Percentiles rank a stretch among this genome's conserved stretches.
Evolutionary conservation across 2,113 vertebrate genomes (phyloP).

Genomic region (Cyprinodon variegatus): DNA sequence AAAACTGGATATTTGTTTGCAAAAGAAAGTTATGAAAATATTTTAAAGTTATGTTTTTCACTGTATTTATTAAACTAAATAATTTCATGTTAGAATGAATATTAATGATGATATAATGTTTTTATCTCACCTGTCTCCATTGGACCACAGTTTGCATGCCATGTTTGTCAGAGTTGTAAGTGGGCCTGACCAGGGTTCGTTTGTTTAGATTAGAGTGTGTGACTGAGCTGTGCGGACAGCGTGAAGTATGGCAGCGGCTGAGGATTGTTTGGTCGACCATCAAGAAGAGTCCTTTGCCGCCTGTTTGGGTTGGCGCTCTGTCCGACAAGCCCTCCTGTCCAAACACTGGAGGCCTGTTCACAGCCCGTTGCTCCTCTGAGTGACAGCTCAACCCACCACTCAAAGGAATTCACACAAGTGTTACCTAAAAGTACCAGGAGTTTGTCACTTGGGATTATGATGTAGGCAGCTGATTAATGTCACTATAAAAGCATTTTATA

Average conservation of each 20-base stretch:
- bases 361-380: conserved; percentile 82
- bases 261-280: conserved; percentile 75
- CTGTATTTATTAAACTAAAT: background rate
- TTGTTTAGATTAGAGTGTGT: conserved; percentile 72
- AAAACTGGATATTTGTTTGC: background rate
- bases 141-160: conserved; percentile 4
- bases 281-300: conserved; percentile 58
- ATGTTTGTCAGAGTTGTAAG: conserved; percentile 56
- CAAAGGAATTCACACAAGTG: conserved; percentile 34
- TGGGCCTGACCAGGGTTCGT: conserved; percentile 63
- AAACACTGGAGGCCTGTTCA: conserved; percentile 82
- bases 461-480: conserved; percentile 52
- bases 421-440: conserved; percentile 39
- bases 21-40: background rate
- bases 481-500: conserved; percentile 41
- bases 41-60: background rate
- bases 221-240: conserved; percentile 82
- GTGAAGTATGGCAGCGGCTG: conserved; percentile 78
- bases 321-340: conserved; percentile 64
- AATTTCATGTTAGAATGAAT: conserved; percentile 3
- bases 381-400: conserved; percentile 85
- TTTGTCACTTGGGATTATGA: conserved; percentile 46
- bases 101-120: conserved; percentile 3
- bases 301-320: conserved; percentile 83
- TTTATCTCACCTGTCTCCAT: conserved; percentile 28